These are phyloP conservation scores for Apogon talboti DNA, from an alignment of 2,797 vertebrate genomes.

Conservation along the genomic window DNA sequence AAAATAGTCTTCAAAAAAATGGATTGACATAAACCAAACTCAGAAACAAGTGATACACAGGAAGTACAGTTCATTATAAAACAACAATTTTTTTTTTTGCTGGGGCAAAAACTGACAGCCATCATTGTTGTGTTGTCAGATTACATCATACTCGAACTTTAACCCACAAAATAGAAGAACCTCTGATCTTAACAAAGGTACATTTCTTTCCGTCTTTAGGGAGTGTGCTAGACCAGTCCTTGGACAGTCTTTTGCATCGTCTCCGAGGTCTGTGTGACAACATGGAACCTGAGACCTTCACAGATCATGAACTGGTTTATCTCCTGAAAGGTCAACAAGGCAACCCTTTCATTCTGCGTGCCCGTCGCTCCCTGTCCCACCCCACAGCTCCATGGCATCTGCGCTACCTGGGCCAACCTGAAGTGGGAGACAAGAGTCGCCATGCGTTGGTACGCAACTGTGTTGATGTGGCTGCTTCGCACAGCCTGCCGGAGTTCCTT, in stretches of 20 bases:
- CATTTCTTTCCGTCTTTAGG: slow-evolving; percentile 74
- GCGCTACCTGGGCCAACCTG: slow-evolving; percentile 95
- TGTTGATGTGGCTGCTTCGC: slow-evolving; percentile 94
- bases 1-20: too few species aligned
- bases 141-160: too few species aligned
- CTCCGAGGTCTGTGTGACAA: slow-evolving; percentile 96
- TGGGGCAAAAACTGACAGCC: too few species aligned
- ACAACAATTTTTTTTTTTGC: too few species aligned
- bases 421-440: slow-evolving; percentile 96
- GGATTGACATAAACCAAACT: too few species aligned
- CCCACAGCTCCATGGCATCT: slow-evolving; percentile 92
- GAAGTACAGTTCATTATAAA: too few species aligned
- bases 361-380: slow-evolving; percentile 90
- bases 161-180: too few species aligned
- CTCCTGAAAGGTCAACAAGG: slow-evolving; percentile 97
- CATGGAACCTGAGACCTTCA: slow-evolving; percentile 94
- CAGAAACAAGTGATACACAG: too few species aligned
- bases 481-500: slow-evolving; percentile 94
- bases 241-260: slow-evolving; percentile 94
- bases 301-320: slow-evolving; percentile 96
- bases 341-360: slow-evolving; percentile 94
- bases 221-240: slow-evolving; percentile 93
- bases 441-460: slow-evolving; percentile 94
- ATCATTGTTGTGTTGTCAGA: too few species aligned
- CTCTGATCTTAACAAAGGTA: too few species aligned